phyloP scores from a whole-genome alignment of 1,140 invertebrate genomes.

The Batillaria attramentaria region DNA sequence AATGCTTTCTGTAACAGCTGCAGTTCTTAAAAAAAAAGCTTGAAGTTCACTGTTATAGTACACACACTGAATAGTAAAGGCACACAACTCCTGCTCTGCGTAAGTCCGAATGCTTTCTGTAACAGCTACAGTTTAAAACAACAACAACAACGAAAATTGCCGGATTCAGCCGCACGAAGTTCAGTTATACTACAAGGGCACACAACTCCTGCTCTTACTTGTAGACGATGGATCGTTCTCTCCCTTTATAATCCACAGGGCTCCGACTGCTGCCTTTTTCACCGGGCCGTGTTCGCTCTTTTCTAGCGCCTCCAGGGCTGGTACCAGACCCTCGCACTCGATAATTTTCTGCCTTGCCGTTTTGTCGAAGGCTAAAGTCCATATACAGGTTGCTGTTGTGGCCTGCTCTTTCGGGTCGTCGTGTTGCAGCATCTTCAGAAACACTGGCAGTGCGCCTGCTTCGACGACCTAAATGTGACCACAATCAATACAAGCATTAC shows the following conservation, averaged over 20 bases:
- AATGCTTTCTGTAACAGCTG: too few relatives aligned
- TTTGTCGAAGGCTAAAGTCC: conserved; percentile 64
- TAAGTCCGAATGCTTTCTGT: too few relatives aligned
- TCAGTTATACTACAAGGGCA: too few relatives aligned
- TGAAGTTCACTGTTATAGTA: too few relatives aligned
- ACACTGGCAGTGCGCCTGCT: conserved; percentile 52
- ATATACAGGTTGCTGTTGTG: conserved; percentile 52
- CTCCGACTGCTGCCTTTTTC: conserved; percentile 56
- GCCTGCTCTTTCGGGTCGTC: conserved; percentile 56
- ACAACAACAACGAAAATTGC: too few relatives aligned
- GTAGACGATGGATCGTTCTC: conserved; percentile 59
- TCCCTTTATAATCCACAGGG: conserved; percentile 62
- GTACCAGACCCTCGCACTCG: conserved; percentile 51
- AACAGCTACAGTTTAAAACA: too few relatives aligned
- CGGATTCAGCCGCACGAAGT: too few relatives aligned
- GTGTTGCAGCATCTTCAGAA: conserved; percentile 56
- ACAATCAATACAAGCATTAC: too few relatives aligned
- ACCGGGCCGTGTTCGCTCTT: conserved; percentile 53
- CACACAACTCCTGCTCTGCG: too few relatives aligned
- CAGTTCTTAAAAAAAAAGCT: too few relatives aligned
- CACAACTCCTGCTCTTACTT: too few relatives aligned
- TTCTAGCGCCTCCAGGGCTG: conserved; percentile 52
- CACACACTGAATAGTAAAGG: too few relatives aligned
- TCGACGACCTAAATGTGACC: conserved; percentile 57
- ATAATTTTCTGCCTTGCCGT: conserved; percentile 50